Base-by-base conservation (phyloP, 2,797 vertebrate species). In the Astyanax mexicanus region DNA sequence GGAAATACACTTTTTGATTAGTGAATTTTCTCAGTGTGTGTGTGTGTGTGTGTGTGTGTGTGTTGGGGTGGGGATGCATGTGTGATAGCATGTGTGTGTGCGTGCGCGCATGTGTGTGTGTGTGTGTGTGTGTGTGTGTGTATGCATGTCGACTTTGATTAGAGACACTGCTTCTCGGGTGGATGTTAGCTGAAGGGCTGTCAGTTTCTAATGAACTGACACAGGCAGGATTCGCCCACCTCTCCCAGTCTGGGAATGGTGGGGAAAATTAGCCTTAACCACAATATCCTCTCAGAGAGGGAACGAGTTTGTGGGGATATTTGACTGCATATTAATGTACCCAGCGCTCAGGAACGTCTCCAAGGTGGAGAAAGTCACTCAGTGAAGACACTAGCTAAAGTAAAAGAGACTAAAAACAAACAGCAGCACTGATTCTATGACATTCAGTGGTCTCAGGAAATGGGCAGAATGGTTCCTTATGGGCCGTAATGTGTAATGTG, bases 1-100 rank as follows among this genome's bases (percentile, higher is more conserved):
- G 94, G 94, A 95, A 96, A 96, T 96, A 95, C 95, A 95, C 94
- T 95, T 96, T 95, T 95, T 95, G 94, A 95, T 95, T 95, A 96
- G 94, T 94, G 95, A 95, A 95, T 95, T 94, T 93, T 94, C 91
- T 95, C 89, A 93, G 91, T 94, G 90, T 83, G 25, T 76, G 62
- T 80, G 73, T 38, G 93, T 92, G 35, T 74, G 75, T 75, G 32
- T 69, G 44, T 62, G 44, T 62, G 45, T 69, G 57, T 54, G 57
- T 44, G 57, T 54, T 25, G 23, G 1, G 38, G 8, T 38, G 19
- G 3, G 19, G 9, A 57, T 77, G 72, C 55, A 71, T 75, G 58
- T 75, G 78, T 32, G 57, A 74, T 37, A 25, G 77, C 42, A 51
- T 74, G 61, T 62, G 45, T 62, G 55, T 52, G 62, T 55, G 40